Conservation (phyloP, 2,888 invertebrate genomes). For the Epirrhoe alternata region DNA sequence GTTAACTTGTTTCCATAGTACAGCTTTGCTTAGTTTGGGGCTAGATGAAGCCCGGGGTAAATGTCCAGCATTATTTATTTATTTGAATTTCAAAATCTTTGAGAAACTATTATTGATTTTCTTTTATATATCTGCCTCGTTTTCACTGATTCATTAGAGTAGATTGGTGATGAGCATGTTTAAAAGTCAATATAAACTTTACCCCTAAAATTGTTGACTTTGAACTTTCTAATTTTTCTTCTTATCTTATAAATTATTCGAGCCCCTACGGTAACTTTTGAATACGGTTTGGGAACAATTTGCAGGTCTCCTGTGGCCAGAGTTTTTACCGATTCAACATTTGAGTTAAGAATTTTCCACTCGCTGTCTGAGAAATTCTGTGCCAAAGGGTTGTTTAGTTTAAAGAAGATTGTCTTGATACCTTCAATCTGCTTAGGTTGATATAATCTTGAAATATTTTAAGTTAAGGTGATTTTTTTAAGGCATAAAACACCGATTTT, state of each 20-base stretch:
- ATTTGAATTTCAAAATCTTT: too few species aligned
- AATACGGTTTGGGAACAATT: constrained; percentile 29
- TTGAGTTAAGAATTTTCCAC: constrained; percentile 29
- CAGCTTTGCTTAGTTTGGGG: too few species aligned
- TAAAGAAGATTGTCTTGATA: constrained; percentile 13
- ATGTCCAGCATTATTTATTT: too few species aligned
- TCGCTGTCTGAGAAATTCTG: constrained; percentile 12
- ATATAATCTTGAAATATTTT: neutral
- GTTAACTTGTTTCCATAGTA: too few species aligned
- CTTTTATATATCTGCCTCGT: too few species aligned
- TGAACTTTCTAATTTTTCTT: neutral
- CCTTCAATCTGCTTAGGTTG: constrained; percentile 1
- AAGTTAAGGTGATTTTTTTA: neutral
- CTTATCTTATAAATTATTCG: constrained; percentile 6
- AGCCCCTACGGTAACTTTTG: constrained; percentile 13
- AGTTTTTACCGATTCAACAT: constrained; percentile 27
- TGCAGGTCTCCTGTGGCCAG: constrained; percentile 24
- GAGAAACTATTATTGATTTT: too few species aligned
- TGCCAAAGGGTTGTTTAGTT: constrained; percentile 20
- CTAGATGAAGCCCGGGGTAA: too few species aligned
- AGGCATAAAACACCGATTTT: too few species aligned
- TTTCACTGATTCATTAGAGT: too few species aligned
- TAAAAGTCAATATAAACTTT: too few species aligned
- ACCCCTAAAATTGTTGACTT: neutral
- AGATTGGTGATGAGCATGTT: too few species aligned